Conservation (phyloP, 2,113 vertebrate genomes). For the Nyctereutes procyonoides region DNA sequence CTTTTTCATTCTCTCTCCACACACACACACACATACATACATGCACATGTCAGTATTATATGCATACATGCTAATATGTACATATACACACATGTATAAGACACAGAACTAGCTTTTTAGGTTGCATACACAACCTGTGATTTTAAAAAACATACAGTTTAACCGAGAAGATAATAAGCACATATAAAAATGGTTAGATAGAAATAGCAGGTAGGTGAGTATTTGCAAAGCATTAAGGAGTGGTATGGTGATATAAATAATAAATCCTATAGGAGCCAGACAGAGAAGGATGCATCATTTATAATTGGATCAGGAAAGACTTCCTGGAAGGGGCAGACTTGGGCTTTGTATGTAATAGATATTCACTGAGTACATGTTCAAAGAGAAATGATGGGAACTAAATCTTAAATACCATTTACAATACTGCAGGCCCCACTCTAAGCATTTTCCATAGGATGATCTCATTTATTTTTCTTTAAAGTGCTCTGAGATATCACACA, state of each 20-base stretch:
- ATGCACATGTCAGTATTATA: neutral
- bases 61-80: neutral
- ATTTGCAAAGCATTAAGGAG: neutral
- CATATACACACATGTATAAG: neutral
- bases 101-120: neutral
- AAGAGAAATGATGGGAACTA: neutral
- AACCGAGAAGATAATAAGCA: neutral
- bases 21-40: neutral
- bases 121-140: neutral
- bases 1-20: neutral
- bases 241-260: neutral
- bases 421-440: neutral
- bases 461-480: constrained; percentile 4
- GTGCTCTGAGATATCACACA: neutral
- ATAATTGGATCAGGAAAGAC: neutral
- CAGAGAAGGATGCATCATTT: neutral
- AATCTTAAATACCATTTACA: neutral
- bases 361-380: neutral
- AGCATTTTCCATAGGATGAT: neutral
- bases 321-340: neutral
- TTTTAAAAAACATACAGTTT: neutral
- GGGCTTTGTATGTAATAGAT: neutral
- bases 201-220: neutral
- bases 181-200: neutral
- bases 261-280: neutral